Evolutionary conservation across 37 sponge, comb jelly and placozoan species (phyloP).

Genomic region (Geodia barretti): DNA sequence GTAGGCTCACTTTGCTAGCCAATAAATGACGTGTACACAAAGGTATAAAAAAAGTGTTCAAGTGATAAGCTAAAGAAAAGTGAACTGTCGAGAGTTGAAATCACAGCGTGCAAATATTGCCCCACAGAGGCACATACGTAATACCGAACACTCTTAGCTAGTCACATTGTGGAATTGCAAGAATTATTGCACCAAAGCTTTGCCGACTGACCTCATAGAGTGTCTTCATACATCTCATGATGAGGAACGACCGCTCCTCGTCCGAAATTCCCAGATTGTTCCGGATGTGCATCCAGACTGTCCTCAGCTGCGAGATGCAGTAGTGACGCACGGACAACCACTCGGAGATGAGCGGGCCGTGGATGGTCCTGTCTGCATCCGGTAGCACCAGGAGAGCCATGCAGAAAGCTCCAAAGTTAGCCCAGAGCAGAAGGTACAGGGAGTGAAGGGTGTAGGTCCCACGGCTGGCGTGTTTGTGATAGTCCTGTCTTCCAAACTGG

Average conservation of each 20-base stretch:
- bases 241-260: constrained; percentile 80
- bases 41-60: too few relatives aligned
- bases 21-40: too few relatives aligned
- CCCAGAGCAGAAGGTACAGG: constrained; percentile 78
- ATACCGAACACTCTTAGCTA: not conserved
- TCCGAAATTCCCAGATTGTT: constrained; percentile 69
- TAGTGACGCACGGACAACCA: constrained; percentile 85
- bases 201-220: constrained; percentile 49
- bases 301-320: constrained; percentile 83
- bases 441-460: constrained; percentile 86
- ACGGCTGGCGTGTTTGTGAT: constrained; percentile 60
- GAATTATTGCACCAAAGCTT: too few relatives aligned
- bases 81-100: too few relatives aligned
- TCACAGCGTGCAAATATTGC: too few relatives aligned
- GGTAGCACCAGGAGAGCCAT: constrained; percentile 78
- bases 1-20: too few relatives aligned
- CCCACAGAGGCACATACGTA: not conserved
- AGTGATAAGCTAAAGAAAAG: too few relatives aligned
- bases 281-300: constrained; percentile 79
- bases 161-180: too few relatives aligned
- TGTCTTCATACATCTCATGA: constrained; percentile 40
- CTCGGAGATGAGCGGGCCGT: constrained; percentile 75
- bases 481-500: constrained; percentile 77
- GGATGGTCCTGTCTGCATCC: constrained; percentile 39
- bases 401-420: constrained; percentile 82